Evolutionary conservation across 2,888 invertebrate genomes (phyloP), one percentile per base, ranked within the genome.

Genomic region (Trypoxylon attenuatum): DNA sequence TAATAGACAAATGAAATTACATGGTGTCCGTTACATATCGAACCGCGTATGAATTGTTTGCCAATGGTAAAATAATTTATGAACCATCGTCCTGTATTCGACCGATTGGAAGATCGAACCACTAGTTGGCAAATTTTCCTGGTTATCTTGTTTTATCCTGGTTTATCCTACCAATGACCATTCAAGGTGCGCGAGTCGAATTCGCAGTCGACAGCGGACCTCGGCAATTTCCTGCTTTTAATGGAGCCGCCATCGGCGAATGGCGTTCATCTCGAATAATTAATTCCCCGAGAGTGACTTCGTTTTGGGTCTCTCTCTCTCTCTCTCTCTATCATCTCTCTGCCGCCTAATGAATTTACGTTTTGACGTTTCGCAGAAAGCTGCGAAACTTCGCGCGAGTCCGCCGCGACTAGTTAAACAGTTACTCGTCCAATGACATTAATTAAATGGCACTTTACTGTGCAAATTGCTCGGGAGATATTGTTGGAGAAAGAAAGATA

Each of bases 211-310:
- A 79, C 71, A 79, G 75, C 78, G 69, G 80, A 73, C 76, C 65
- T 73, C 78, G 53, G 81, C 84, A 86, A 86, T 86, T 85, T 85
- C 86, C 86, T 83, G 85, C 74, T 80, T 82, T 84, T 86, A 86
- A 86, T 86, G 81, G 81, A 75, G 63, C 76, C 75, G 80, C 75
- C 79, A 77, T 71, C 67, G 77, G 71, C 70, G 56, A 73, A 60
- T 74, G 74, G 76, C 77, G 77, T 79, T 80, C 82, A 79, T 84
- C 84, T 77, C 82, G 79, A 84, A 84, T 84, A 84, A 85, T 85
- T 85, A 85, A 85, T 84, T 81, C 76, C 75, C 62, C n/a, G n/a
- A 56, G 67, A 58, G 51, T 55, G 66, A 65, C 71, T 75, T 76
- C 71, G 54, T 69, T 69, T 59, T 60, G 51, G 49, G 41, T 41